Percentiles rank a stretch among this genome's conserved stretches.
Evolutionary conservation across 2,113 vertebrate genomes (phyloP).

Genomic region (Prietella phreatophila): DNA sequence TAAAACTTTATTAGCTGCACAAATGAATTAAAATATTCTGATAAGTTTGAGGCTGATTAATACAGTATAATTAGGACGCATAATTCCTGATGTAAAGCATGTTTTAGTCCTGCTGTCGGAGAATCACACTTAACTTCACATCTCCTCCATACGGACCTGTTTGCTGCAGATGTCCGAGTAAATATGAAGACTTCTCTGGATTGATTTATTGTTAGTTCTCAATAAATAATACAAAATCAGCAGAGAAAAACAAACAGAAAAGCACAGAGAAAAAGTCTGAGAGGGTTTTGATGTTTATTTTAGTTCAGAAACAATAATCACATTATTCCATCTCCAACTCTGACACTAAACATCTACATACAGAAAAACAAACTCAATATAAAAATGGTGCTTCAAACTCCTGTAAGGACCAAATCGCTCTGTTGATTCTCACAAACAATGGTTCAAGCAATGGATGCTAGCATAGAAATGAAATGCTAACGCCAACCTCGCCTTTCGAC

Average conservation of each 20-base stretch:
- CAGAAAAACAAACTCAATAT: conserved; percentile 10
- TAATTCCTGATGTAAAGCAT: background rate
- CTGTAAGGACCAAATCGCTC: too few species aligned
- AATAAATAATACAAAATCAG: background rate
- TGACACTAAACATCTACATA: background rate
- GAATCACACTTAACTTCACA: background rate
- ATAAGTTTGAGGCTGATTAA: background rate
- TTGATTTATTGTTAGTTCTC: background rate
- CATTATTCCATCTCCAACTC: background rate
- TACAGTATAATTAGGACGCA: background rate
- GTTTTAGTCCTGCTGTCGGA: background rate
- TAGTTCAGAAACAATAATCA: conserved; percentile 1
- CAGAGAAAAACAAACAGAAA: background rate
- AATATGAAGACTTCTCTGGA: background rate
- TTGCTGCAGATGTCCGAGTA: background rate
- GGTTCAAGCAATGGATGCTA: background rate
- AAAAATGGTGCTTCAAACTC: background rate
- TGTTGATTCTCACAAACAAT: background rate
- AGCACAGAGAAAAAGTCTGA: background rate
- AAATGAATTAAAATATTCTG: too few species aligned
- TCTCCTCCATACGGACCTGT: background rate
- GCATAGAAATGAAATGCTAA: background rate
- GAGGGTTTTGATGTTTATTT: background rate
- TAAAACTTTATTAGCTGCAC: too few species aligned
- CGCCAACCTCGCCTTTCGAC: rapidly evolving